Conservation (phyloP, 2,113 vertebrate species). For the Brienomyrus longianalis region DNA sequence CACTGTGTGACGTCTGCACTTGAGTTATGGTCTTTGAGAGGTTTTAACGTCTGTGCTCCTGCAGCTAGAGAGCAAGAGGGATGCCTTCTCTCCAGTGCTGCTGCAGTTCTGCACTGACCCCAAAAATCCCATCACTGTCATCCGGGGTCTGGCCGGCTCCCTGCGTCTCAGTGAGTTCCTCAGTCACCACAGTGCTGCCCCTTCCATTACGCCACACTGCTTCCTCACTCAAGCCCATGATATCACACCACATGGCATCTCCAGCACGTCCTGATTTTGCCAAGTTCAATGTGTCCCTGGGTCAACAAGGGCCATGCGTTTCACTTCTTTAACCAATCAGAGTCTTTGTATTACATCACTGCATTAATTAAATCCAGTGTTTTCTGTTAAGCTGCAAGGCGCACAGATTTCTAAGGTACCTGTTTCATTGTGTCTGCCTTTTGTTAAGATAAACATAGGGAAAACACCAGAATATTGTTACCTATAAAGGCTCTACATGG, state of each 20-base stretch:
- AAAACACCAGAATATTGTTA: neutral
- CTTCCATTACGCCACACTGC: neutral
- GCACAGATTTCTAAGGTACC: neutral
- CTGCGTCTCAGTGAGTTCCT: conserved; percentile 75
- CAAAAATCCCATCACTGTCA: conserved; percentile 85
- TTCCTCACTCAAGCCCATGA: neutral
- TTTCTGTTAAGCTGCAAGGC: neutral
- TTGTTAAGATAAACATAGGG: neutral
- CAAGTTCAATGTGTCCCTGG: neutral
- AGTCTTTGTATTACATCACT: neutral
- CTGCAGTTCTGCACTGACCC: conserved; percentile 86
- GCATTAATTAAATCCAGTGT: neutral
- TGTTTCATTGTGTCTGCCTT: neutral
- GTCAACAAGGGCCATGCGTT: neutral
- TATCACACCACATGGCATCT: neutral
- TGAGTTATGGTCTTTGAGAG: neutral
- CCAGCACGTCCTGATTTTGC: neutral
- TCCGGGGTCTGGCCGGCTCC: conserved; percentile 82
- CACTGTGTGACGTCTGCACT: neutral
- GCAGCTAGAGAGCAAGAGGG: conserved; percentile 84
- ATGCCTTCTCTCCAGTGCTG: conserved; percentile 81
- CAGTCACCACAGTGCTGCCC: no score
- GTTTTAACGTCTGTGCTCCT: conserved; percentile 10
- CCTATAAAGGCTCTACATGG: neutral
- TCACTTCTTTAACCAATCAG: neutral